Evolutionary conservation across 1,140 invertebrate species (phyloP).

Genomic region (Penaeus vannamei): DNA sequence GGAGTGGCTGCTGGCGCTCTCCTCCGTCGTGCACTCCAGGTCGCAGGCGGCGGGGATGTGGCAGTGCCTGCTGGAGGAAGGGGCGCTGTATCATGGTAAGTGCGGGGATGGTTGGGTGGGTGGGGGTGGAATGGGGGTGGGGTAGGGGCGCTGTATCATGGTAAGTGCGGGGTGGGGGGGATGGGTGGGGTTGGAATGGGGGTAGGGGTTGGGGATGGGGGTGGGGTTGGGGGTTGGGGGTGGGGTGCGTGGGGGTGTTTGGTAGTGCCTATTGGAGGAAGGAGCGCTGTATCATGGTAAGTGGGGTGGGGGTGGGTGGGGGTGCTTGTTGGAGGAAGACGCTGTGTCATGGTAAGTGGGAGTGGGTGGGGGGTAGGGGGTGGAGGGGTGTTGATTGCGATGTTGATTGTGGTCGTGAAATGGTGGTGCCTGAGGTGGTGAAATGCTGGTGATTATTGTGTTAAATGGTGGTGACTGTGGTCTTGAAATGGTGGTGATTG

Average conservation of each 20-base stretch:
- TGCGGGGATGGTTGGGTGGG: neutral
- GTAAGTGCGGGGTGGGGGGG: neutral
- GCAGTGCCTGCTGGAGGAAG: slow-evolving; percentile 88
- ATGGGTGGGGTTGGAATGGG: no score
- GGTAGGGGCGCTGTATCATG: neutral
- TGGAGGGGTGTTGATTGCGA: no score
- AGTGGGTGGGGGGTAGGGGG: no score
- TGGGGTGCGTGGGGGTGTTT: slow-evolving; percentile 87
- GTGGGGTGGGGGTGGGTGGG: slow-evolving; percentile 39
- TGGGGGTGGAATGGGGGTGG: neutral
- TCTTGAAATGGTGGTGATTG: no score
- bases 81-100: slow-evolving; percentile 84
- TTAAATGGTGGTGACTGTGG: no score
- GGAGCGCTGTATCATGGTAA: slow-evolving; percentile 84
- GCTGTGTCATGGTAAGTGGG: neutral
- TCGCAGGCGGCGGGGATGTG: slow-evolving; percentile 86
- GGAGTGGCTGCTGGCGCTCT: slow-evolving; percentile 80
- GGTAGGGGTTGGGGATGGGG: no score
- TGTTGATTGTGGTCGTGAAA: no score
- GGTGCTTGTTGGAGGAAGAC: no score
- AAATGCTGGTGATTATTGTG: no score
- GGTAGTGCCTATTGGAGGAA: slow-evolving; percentile 87
- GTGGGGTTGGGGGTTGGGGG: neutral
- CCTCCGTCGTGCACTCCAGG: slow-evolving; percentile 74
- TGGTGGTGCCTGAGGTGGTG: no score